These are phyloP conservation scores for Sarcophaga bullata DNA, from an alignment of 1,140 invertebrate genomes.

Conservation along the genomic window DNA sequence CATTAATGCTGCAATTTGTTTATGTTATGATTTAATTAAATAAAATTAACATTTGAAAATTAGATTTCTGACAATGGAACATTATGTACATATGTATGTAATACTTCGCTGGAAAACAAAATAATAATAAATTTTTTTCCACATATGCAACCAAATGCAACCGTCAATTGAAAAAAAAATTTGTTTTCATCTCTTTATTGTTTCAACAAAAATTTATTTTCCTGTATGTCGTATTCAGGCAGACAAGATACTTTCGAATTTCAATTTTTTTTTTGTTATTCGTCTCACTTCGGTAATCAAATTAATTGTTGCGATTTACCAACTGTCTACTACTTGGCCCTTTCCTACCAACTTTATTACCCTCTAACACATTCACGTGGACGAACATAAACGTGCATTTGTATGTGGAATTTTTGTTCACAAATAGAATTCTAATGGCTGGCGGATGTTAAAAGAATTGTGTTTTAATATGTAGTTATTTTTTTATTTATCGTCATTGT, in stretches of 20 bases:
- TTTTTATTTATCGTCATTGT: neutral
- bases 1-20: too few relatives aligned
- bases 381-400: neutral
- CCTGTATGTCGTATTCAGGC: neutral
- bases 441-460: constrained; percentile 1
- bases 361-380: neutral
- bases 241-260: neutral
- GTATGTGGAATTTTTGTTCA: too few relatives aligned
- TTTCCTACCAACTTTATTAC: neutral
- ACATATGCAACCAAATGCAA: neutral
- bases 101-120: neutral
- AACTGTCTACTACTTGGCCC: neutral
- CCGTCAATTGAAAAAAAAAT: neutral
- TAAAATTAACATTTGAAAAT: too few relatives aligned
- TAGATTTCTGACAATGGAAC: too few relatives aligned
- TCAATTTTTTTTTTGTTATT: neutral
- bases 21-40: too few relatives aligned
- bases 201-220: constrained; percentile 5
- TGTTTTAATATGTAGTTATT: neutral
- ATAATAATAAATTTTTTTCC: neutral
- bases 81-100: neutral
- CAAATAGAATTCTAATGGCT: neutral
- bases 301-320: neutral
- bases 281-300: neutral
- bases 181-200: neutral